These are phyloP conservation scores for Trissolcus basalis DNA, from an alignment of 1,140 invertebrate species.

Conservation along the genomic window DNA sequence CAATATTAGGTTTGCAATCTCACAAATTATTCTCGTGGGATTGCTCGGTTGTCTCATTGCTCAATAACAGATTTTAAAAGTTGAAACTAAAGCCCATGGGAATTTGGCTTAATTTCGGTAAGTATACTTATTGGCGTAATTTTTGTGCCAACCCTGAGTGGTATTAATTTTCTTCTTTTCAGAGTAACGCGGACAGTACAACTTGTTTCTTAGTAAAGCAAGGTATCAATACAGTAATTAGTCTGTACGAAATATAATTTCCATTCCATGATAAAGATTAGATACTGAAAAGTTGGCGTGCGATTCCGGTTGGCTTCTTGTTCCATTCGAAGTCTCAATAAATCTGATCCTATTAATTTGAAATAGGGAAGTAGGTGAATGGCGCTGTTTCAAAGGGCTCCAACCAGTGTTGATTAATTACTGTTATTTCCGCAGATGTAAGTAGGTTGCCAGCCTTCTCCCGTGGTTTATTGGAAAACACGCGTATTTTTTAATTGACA, in stretches of 20 bases:
- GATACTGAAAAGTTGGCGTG: slow-evolving; percentile 28
- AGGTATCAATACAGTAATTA: slow-evolving; percentile 27
- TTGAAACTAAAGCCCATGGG: too few species aligned
- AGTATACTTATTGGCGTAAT: slow-evolving; percentile 4
- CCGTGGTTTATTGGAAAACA: background rate
- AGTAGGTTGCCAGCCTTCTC: background rate
- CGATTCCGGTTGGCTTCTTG: slow-evolving; percentile 11
- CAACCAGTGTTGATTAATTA: slow-evolving; percentile 28
- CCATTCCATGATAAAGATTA: slow-evolving; percentile 12
- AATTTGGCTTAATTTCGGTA: too few species aligned
- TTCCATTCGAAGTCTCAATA: slow-evolving; percentile 14
- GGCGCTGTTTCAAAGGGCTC: slow-evolving; percentile 26
- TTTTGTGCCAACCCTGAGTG: slow-evolving; percentile 17
- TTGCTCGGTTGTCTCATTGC: too few species aligned
- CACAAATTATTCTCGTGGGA: too few species aligned
- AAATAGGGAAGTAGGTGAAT: slow-evolving; percentile 36
- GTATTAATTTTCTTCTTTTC: slow-evolving; percentile 29
- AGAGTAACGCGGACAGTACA: slow-evolving; percentile 1
- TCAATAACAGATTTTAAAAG: too few species aligned
- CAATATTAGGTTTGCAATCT: too few species aligned
- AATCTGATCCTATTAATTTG: slow-evolving; percentile 26
- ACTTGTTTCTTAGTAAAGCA: slow-evolving; percentile 14
- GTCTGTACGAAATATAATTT: slow-evolving; percentile 20
- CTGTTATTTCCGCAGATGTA: background rate
- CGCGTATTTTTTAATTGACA: too few species aligned